Conservation (phyloP, 2,113 vertebrate species). For the Nerophis lumbriciformis region DNA sequence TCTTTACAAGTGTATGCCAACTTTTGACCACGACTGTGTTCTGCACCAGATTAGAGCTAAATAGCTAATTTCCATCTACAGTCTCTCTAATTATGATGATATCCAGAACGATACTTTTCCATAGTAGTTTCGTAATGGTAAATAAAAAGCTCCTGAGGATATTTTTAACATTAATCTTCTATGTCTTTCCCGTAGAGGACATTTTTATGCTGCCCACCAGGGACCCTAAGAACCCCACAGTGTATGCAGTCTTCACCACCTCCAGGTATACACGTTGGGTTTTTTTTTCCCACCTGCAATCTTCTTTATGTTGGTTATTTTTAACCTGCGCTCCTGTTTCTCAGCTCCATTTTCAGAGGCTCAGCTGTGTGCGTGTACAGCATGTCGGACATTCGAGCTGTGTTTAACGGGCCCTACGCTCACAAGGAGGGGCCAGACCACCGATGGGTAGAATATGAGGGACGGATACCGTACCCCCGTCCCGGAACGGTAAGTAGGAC, state of each 20-base stretch:
- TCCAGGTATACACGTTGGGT: slow-evolving; percentile 76
- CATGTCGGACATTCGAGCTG: slow-evolving; percentile 91
- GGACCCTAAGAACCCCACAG: slow-evolving; percentile 87
- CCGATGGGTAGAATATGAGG: slow-evolving; percentile 93
- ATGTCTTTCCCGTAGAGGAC: slow-evolving; percentile 77
- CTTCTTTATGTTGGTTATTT: not conserved
- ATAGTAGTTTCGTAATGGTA: too few species aligned
- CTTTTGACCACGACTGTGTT: too few species aligned
- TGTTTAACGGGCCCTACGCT: slow-evolving; percentile 92
- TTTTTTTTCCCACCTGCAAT: not conserved
- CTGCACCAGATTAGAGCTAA: too few species aligned
- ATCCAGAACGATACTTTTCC: too few species aligned
- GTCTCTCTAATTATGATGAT: too few species aligned
- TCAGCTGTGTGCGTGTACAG: slow-evolving; percentile 96
- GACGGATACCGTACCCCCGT: slow-evolving; percentile 88
- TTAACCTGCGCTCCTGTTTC: slow-evolving; percentile 17
- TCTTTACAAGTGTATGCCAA: too few species aligned
- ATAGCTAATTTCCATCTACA: too few species aligned
- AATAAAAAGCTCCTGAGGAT: too few species aligned
- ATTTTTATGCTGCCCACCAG: slow-evolving; percentile 89
- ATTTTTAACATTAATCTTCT: not conserved
- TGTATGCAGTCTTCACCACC: slow-evolving; percentile 94
- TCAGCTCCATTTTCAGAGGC: slow-evolving; percentile 92
- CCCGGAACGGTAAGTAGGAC: slow-evolving; percentile 79
- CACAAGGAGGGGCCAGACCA: slow-evolving; percentile 95